These are phyloP conservation scores for Alca torda DNA, from an alignment of 2,797 vertebrate genomes.

Conservation along the genomic window DNA sequence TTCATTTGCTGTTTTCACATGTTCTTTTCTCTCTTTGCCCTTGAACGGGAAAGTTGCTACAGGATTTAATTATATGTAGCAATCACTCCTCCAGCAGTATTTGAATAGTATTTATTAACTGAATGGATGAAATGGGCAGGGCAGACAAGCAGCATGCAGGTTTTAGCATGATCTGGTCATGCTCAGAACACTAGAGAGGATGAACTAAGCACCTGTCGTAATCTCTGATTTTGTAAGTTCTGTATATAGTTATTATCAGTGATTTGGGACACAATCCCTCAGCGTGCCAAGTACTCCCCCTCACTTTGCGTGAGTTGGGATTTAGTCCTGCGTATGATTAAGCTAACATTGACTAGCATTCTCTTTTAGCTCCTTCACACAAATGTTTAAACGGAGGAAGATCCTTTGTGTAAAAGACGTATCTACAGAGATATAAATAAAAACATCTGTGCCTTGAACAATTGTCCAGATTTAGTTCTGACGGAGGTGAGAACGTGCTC, in stretches of 20 bases:
- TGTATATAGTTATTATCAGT: not conserved
- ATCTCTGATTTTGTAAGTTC: constrained; percentile 18
- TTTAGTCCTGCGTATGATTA: not conserved
- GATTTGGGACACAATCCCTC: not conserved
- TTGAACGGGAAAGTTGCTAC: not conserved
- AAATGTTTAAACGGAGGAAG: not conserved
- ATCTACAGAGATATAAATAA: not conserved
- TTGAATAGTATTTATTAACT: not conserved
- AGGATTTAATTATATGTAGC: not conserved
- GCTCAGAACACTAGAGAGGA: not conserved
- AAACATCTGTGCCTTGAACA: not conserved
- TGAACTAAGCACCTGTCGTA: constrained; percentile 26
- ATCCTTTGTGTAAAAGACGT: not conserved
- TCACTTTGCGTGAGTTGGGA: not conserved
- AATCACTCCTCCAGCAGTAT: constrained; percentile 7
- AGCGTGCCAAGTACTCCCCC: not conserved
- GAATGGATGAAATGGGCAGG: not conserved
- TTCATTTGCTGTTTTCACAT: not conserved
- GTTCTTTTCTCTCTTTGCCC: not conserved
- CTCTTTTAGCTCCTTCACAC: not conserved
- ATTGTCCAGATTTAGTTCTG: not conserved
- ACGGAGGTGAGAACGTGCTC: not conserved
- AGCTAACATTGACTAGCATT: not conserved
- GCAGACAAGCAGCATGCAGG: not conserved
- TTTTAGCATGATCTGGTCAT: constrained; percentile 26